Evolutionary conservation across 2,888 invertebrate species (phyloP).

Genomic region (Heliconius hortense): DNA sequence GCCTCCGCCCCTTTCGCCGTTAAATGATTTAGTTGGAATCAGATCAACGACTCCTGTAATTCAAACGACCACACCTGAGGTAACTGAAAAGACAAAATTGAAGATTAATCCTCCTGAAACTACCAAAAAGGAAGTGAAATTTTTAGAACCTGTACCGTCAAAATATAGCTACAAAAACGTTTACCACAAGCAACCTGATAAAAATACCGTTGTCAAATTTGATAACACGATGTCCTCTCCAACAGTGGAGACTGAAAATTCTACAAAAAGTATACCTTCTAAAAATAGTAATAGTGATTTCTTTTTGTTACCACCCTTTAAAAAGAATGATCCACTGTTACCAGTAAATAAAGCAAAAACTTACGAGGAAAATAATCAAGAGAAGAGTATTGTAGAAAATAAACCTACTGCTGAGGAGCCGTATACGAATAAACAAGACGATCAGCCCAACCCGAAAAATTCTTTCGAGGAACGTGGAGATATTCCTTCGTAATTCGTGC

Average conservation of each 20-base stretch:
- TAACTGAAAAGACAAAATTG: neutral
- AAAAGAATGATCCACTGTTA: constrained; percentile 44
- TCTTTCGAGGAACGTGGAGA: constrained; percentile 25
- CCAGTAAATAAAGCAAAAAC: neutral
- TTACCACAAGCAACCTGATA: constrained; percentile 21
- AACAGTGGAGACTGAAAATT: neutral
- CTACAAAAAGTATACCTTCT: neutral
- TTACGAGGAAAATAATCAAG: neutral
- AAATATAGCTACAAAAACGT: constrained; percentile 31
- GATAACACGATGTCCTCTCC: neutral
- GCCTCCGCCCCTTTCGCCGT: neutral
- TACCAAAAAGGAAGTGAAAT: constrained; percentile 14
- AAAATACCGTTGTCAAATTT: constrained; percentile 26
- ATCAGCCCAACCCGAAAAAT: neutral
- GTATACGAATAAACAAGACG: constrained; percentile 4
- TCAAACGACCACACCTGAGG: neutral
- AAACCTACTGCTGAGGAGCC: neutral
- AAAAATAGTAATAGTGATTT: neutral
- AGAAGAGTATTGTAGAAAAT: neutral
- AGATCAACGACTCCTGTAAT: neutral
- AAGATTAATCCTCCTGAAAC: neutral
- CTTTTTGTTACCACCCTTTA: constrained; percentile 9
- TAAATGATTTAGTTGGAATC: neutral
- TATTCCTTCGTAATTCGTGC: constrained; percentile 18
- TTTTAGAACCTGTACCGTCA: constrained; percentile 24